A percentile compares a stretch with the other conserved stretches of the same genome.
phyloP scores from a whole-genome alignment of 2,888 invertebrate genomes.

The Bellardia bayeri region DNA sequence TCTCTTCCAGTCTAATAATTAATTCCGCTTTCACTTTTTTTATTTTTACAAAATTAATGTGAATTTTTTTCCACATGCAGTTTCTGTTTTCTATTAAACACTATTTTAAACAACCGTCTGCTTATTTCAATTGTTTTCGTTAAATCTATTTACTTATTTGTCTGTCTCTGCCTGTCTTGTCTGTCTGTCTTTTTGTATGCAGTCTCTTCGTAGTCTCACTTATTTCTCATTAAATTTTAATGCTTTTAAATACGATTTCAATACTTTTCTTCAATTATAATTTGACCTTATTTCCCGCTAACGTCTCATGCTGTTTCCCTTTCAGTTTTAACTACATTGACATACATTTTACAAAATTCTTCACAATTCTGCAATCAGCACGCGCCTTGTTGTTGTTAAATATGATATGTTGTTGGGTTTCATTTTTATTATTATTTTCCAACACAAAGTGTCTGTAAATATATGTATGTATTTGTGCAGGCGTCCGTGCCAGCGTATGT shows the following conservation, averaged over 20 bases:
- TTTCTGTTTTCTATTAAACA: too few species aligned
- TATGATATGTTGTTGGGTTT: conserved; percentile 50
- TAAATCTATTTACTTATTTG: not conserved
- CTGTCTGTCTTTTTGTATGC: not conserved
- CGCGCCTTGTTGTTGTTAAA: conserved; percentile 32
- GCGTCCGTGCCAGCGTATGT: not conserved
- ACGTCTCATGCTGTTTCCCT: conserved; percentile 23
- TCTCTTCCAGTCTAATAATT: too few species aligned
- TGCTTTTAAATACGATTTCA: conserved; percentile 21
- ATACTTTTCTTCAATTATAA: conserved; percentile 40
- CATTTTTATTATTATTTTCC: conserved; percentile 28
- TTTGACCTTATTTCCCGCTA: conserved; percentile 56
- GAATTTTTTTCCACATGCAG: too few species aligned
- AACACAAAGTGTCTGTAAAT: conserved; percentile 7
- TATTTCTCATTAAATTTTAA: conserved; percentile 23
- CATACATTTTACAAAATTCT: conserved; percentile 48
- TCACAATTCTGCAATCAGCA: conserved; percentile 54
- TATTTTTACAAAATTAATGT: too few species aligned
- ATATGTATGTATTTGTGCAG: not conserved
- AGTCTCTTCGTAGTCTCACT: not conserved
- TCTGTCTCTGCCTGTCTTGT: not conserved
- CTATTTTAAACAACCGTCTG: too few species aligned
- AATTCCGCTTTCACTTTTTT: too few species aligned
- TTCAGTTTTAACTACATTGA: conserved; percentile 31
- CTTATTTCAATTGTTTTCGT: not conserved